These are phyloP conservation scores for Trididemnum clinides DNA, from an alignment of 23 tunicate species.

Conservation along the genomic window DNA sequence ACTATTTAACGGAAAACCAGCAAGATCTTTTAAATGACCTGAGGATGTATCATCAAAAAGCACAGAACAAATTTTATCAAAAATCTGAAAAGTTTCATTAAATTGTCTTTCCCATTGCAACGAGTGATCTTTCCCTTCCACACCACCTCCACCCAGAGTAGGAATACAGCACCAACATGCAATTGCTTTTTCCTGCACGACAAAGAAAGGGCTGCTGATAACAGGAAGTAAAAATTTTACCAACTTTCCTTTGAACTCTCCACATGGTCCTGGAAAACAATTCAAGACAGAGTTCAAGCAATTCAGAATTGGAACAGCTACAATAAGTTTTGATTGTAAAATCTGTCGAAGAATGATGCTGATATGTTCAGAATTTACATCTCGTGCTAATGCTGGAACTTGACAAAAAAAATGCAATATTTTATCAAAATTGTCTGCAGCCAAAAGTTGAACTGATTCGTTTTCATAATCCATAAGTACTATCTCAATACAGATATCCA, in stretches of 20 bases:
- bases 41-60: slow-evolving; percentile 1
- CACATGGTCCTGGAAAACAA: slow-evolving; percentile 67
- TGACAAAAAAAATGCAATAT: slow-evolving; percentile 32
- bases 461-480: slow-evolving; percentile 30
- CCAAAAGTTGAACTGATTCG: slow-evolving; percentile 10
- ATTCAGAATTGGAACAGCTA: neutral
- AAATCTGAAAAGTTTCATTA: slow-evolving; percentile 31
- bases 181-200: slow-evolving; percentile 22
- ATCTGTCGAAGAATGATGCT: neutral
- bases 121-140: slow-evolving; percentile 45
- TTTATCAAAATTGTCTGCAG: slow-evolving; percentile 35
- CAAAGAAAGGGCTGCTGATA: neutral
- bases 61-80: neutral
- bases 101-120: slow-evolving; percentile 69
- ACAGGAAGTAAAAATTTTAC: slow-evolving; percentile 36
- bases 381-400: slow-evolving; percentile 47
- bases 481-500: no score
- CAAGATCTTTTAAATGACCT: neutral
- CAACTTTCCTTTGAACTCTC: slow-evolving; percentile 46
- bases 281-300: slow-evolving; percentile 46
- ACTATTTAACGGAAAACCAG: slow-evolving; percentile 22
- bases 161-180: slow-evolving; percentile 73
- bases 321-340: neutral
- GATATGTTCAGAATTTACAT: slow-evolving; percentile 13
- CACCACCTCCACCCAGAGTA: slow-evolving; percentile 83